Evolutionary conservation across 2,888 invertebrate genomes (phyloP).

Genomic region (Idaea straminata): DNA sequence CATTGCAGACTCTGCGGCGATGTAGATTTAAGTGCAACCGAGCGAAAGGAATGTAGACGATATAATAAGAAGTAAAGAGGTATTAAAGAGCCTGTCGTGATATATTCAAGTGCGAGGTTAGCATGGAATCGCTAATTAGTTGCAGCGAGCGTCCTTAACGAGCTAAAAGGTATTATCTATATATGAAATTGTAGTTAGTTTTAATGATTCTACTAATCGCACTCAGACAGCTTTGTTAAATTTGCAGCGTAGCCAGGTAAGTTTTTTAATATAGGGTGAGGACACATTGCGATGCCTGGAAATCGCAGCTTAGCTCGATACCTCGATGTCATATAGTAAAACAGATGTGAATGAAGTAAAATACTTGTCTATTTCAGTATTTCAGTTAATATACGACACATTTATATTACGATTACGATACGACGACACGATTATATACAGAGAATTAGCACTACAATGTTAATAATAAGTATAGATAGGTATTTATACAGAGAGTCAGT

Average conservation of each 20-base stretch:
- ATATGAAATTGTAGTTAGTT: not conserved
- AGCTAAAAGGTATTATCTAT: not conserved
- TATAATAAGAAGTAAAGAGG: constrained; percentile 25
- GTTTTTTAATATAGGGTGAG: too few species aligned
- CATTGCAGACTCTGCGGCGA: constrained; percentile 33
- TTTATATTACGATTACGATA: too few species aligned
- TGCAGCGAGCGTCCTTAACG: constrained; percentile 18
- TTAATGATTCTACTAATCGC: not conserved
- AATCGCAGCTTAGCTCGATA: not conserved
- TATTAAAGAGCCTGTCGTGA: constrained; percentile 37
- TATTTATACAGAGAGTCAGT: too few species aligned
- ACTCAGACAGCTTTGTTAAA: not conserved
- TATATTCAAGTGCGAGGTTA: constrained; percentile 32
- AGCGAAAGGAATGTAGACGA: constrained; percentile 44
- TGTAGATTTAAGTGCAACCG: constrained; percentile 39
- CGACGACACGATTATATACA: too few species aligned
- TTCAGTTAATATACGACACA: too few species aligned
- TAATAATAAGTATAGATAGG: too few species aligned
- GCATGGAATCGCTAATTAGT: constrained; percentile 39
- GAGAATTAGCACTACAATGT: too few species aligned
- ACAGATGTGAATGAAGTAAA: too few species aligned
- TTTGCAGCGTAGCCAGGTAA: too few species aligned
- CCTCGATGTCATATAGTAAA: too few species aligned
- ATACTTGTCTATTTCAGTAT: too few species aligned
- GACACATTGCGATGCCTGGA: too few species aligned